Evolutionary conservation across 2,113 vertebrate genomes (phyloP).

Genomic region (Pangasianodon gigas): DNA sequence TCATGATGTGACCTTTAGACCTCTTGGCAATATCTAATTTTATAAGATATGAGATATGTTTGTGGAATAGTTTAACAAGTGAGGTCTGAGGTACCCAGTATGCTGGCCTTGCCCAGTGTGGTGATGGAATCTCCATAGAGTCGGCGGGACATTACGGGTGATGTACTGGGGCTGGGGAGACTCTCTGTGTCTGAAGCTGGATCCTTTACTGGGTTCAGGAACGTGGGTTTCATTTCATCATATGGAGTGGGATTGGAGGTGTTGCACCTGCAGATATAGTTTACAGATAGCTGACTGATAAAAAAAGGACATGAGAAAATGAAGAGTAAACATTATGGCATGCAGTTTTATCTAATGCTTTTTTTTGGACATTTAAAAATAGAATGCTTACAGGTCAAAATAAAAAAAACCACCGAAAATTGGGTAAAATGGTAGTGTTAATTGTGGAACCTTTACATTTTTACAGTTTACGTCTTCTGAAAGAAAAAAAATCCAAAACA

Average conservation of each 20-base stretch:
- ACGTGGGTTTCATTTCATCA: constrained; percentile 85
- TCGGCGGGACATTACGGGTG: constrained; percentile 84
- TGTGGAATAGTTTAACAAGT: background rate
- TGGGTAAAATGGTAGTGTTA: background rate
- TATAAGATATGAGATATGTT: background rate
- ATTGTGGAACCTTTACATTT: background rate
- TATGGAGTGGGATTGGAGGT: constrained; percentile 87
- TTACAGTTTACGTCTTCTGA: background rate
- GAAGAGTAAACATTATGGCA: background rate
- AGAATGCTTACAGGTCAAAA: background rate
- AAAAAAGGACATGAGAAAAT: background rate
- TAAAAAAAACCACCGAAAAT: background rate
- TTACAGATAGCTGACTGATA: background rate
- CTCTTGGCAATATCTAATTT: background rate
- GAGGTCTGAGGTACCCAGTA: constrained; percentile 78
- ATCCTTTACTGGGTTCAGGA: constrained; percentile 88
- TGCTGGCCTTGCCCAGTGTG: constrained; percentile 95
- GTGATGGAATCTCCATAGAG: constrained; percentile 97
- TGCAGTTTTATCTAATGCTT: background rate
- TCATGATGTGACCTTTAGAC: background rate
- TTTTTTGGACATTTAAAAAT: background rate
- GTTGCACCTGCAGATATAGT: constrained; percentile 73
- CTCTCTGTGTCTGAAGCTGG: constrained; percentile 81
- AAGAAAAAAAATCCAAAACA: background rate
- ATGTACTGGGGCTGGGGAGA: constrained; percentile 87